Conservation (phyloP, 1,140 invertebrate species). For the Drepana arcuata region DNA sequence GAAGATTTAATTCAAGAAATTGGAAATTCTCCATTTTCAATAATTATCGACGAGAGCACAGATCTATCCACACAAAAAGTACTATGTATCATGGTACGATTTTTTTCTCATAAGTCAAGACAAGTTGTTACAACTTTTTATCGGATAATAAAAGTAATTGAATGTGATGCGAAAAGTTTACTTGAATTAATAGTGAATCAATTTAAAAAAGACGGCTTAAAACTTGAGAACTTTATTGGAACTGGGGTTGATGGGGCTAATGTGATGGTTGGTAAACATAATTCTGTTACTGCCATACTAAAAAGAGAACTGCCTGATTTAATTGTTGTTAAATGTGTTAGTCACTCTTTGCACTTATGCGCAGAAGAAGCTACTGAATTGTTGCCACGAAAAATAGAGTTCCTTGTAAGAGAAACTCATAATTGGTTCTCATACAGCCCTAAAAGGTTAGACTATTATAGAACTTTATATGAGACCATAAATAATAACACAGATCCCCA, state of each 20-base stretch:
- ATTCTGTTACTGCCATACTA: not conserved
- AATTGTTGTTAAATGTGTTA: not conserved
- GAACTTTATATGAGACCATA: conserved; percentile 22
- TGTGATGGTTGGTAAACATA: not conserved
- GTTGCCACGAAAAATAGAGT: conserved; percentile 11
- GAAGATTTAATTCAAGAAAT: conserved; percentile 29
- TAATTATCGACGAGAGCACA: conserved; percentile 39
- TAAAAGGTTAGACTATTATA: conserved; percentile 20
- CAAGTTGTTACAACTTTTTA: not conserved
- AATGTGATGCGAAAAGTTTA: not conserved
- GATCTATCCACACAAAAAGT: conserved; percentile 8
- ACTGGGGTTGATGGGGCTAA: not conserved
- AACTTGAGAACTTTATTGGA: not conserved
- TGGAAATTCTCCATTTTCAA: conserved; percentile 27
- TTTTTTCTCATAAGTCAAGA: not conserved
- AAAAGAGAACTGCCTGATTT: not conserved
- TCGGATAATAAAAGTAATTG: not conserved
- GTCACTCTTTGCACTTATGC: not conserved
- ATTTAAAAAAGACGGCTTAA: not conserved
- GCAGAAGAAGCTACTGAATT: not conserved
- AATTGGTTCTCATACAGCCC: conserved; percentile 35
- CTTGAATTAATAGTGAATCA: not conserved
- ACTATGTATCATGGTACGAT: not conserved
- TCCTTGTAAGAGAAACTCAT: conserved; percentile 26
- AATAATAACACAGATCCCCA: conserved; percentile 19